Evolutionary conservation across 1,140 invertebrate species (phyloP).

Genomic region (Berghia stephanieae): DNA sequence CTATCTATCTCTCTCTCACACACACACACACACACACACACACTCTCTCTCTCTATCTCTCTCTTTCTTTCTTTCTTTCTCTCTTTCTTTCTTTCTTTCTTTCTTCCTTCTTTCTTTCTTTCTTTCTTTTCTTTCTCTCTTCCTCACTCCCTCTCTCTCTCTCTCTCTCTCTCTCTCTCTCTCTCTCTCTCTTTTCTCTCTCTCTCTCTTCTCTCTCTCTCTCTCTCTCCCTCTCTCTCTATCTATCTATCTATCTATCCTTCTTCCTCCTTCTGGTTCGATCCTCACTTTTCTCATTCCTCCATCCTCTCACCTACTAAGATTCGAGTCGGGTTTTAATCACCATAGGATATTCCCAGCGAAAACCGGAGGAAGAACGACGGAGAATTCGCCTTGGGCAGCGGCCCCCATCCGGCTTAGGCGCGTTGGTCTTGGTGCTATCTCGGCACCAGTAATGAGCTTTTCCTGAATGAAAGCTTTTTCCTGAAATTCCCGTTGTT

Average conservation of each 20-base stretch:
- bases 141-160: slow-evolving; percentile 13
- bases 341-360: no score
- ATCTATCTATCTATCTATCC: not conserved
- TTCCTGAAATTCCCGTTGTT: no score
- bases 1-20: not conserved
- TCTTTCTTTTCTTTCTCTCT: slow-evolving; percentile 13
- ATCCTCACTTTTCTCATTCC: not conserved
- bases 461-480: no score
- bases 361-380: no score
- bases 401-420: no score
- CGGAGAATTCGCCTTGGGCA: no score
- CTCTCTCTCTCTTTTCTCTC: no score
- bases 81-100: not conserved
- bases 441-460: no score
- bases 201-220: no score
- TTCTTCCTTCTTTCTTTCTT: not conserved
- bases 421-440: no score
- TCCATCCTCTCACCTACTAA: not conserved
- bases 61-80: not conserved
- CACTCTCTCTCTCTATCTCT: not conserved
- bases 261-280: not conserved
- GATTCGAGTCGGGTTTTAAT: no score
- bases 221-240: slow-evolving; percentile 9
- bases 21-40: not conserved
- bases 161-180: no score